Conservation (phyloP, 2,888 invertebrate species). For the Amphipoea oculea region DNA sequence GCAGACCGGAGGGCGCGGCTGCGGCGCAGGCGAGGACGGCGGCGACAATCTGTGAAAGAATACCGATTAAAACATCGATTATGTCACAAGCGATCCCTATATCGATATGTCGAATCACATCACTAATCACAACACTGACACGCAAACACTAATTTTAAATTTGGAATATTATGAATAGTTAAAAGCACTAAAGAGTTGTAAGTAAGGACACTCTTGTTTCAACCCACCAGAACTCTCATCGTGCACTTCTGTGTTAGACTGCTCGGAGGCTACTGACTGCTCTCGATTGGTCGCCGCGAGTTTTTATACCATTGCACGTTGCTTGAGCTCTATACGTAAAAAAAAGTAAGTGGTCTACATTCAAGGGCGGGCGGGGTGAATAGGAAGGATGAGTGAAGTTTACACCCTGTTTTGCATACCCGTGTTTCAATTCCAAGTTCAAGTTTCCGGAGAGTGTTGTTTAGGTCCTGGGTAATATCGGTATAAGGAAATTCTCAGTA, state of each 20-base stretch:
- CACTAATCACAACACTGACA: conserved; percentile 67
- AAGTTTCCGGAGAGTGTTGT: neutral
- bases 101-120: conserved; percentile 50
- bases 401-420: neutral
- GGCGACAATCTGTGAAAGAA: conserved; percentile 89
- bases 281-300: conserved; percentile 82
- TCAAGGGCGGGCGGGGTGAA: conserved; percentile 89
- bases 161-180: conserved; percentile 27
- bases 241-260: conserved; percentile 90
- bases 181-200: conserved; percentile 57
- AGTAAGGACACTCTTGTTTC: conserved; percentile 69
- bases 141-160: conserved; percentile 41
- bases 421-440: too few relatives aligned
- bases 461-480: neutral
- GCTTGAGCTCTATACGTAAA: conserved; percentile 83
- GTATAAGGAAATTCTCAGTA: neutral
- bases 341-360: conserved; percentile 85
- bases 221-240: conserved; percentile 90
- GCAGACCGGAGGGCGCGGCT: conserved; percentile 85
- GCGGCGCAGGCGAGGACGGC: conserved; percentile 88
- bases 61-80: conserved; percentile 66
- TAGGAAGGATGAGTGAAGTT: conserved; percentile 72
- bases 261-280: conserved; percentile 90
- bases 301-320: conserved; percentile 83
- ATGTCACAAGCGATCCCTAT: conserved; percentile 43